Evolutionary conservation across 2,797 vertebrate genomes (phyloP).

Genomic region (Spea hammondii): DNA sequence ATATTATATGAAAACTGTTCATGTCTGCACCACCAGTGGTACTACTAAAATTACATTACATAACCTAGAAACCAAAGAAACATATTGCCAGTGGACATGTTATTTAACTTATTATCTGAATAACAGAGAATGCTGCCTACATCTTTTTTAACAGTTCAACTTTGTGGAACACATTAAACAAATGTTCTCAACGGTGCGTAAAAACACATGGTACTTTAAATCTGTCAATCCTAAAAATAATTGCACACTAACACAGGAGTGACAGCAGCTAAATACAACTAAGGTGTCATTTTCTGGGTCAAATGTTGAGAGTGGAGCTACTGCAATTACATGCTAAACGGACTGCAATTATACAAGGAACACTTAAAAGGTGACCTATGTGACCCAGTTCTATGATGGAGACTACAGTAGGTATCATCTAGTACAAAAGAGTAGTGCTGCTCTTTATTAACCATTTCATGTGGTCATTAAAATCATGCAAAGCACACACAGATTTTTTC

Average conservation of each 20-base stretch:
- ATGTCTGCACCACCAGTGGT: too few species aligned
- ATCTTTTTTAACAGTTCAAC: neutral
- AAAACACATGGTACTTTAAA: constrained; percentile 18
- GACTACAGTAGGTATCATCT: constrained; percentile 7
- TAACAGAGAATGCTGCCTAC: too few species aligned
- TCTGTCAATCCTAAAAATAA: constrained; percentile 29
- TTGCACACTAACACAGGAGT: constrained; percentile 14
- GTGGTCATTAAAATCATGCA: neutral
- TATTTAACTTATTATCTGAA: too few species aligned
- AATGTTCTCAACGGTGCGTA: neutral
- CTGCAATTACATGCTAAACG: constrained; percentile 42
- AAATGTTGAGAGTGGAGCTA: constrained; percentile 29
- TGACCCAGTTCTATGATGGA: constrained; percentile 27
- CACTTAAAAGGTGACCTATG: constrained; percentile 37
- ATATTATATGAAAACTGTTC: too few species aligned
- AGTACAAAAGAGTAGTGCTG: neutral
- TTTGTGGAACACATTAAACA: neutral
- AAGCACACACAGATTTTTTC: neutral
- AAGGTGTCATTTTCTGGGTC: constrained; percentile 40
- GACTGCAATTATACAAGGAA: constrained; percentile 37
- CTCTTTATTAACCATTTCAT: neutral
- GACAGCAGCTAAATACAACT: constrained; percentile 26
- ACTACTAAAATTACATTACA: too few species aligned
- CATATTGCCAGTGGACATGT: too few species aligned
- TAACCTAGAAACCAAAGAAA: too few species aligned